These are phyloP conservation scores for Hyalella azteca DNA, from an alignment of 2,888 invertebrate species.

Conservation along the genomic window DNA sequence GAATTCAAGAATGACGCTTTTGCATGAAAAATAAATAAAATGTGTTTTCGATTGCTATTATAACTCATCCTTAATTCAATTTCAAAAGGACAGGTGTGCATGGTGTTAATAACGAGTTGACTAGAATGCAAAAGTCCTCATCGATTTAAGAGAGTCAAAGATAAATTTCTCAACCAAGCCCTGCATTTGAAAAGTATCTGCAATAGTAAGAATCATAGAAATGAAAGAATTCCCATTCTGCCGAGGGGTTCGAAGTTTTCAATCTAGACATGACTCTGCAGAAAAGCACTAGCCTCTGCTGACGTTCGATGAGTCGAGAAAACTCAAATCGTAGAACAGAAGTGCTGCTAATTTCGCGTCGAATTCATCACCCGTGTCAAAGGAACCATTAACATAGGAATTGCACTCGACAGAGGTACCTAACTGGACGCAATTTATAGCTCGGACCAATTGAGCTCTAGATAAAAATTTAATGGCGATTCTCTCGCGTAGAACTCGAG, in stretches of 20 bases:
- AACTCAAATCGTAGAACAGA: constrained; percentile 12
- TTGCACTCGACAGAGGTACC: neutral
- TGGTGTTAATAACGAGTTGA: too few species aligned
- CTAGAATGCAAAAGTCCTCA: too few species aligned
- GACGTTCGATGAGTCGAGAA: neutral
- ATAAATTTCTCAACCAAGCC: too few species aligned
- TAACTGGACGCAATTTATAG: constrained; percentile 18
- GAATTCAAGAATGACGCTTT: too few species aligned
- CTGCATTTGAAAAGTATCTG: too few species aligned
- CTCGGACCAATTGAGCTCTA: neutral
- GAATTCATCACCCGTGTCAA: neutral
- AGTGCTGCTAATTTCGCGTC: constrained; percentile 7
- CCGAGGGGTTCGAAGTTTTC: neutral
- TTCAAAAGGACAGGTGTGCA: too few species aligned
- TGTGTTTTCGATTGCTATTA: too few species aligned
- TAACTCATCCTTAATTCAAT: too few species aligned
- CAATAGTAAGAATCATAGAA: neutral
- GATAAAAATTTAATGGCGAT: neutral
- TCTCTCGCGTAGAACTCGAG: neutral
- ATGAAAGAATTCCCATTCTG: neutral
- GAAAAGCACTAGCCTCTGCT: neutral
- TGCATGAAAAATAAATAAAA: too few species aligned
- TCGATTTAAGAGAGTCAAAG: too few species aligned
- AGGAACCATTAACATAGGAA: constrained; percentile 13
- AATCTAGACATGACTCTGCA: constrained; percentile 16